Percentiles rank a stretch among this genome's conserved stretches.
Evolutionary conservation across 1,140 invertebrate genomes (phyloP).

Genomic region (Diorhabda elongata): DNA sequence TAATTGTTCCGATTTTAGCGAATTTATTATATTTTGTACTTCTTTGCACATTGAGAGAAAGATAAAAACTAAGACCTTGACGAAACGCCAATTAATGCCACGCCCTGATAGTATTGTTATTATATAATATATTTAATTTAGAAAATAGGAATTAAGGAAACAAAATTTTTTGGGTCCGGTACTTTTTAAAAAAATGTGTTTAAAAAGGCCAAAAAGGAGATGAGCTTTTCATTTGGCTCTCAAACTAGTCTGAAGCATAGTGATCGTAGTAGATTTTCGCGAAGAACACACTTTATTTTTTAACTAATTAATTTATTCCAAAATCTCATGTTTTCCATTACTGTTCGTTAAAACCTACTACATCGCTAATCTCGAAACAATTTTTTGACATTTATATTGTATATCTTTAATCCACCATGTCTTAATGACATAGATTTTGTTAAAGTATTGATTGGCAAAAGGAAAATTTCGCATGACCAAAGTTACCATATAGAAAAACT

Average conservation of each 20-base stretch:
- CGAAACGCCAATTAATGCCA: constrained; percentile 42
- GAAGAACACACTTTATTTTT: constrained; percentile 17
- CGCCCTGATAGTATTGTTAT: constrained; percentile 45
- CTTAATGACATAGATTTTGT: not conserved
- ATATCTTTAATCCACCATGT: constrained; percentile 2
- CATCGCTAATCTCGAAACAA: constrained; percentile 2
- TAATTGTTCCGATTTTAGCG: no score
- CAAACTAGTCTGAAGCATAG: constrained; percentile 18
- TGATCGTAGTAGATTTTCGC: constrained; percentile 24
- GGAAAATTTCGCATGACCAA: constrained; percentile 2
- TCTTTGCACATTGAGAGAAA: no score
- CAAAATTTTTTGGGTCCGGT: constrained; percentile 27
- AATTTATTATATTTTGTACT: no score
- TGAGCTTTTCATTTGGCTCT: constrained; percentile 5
- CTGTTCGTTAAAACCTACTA: constrained; percentile 16
- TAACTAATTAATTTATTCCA: constrained; percentile 15
- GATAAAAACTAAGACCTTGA: no score
- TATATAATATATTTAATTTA: constrained; percentile 48
- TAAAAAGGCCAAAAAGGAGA: constrained; percentile 9
- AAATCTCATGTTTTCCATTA: constrained; percentile 17
- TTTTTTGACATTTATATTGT: constrained; percentile 20
- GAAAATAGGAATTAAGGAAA: constrained; percentile 45
- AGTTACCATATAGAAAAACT: not conserved
- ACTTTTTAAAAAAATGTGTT: constrained; percentile 13
- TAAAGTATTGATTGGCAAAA: not conserved